Base-by-base conservation (phyloP, 2,797 vertebrate genomes). In the Pangasius sanitwongsei region DNA sequence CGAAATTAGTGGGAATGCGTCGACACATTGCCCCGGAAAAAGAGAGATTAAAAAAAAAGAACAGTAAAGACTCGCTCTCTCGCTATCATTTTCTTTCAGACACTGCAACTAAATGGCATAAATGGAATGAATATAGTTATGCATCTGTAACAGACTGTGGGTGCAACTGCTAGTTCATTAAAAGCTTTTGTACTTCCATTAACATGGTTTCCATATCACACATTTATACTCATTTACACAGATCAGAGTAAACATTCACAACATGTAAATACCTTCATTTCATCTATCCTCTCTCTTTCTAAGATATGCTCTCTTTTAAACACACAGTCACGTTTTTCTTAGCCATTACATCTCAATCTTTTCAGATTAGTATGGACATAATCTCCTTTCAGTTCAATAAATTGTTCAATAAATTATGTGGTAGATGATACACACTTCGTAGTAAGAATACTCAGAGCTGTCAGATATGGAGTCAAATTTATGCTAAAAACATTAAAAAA, bases 81-180 rank as follows among this genome's bases (percentile, higher is more conserved):
- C 89, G 83, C 57, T 50, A 48, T 87, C 31, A 70, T 78, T 83
- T 50, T 55, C 63, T 85, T 48, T 37, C 4, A 69, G 53, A 69
- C 31, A 48, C 23, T 28, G 81, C 23, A 61, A 44, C 31, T 15
- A 41, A 83, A 63, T 83, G 57, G 63, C 12, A 4, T 25, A 48
- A 78, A 69, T 16, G 20, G 6, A 65, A 55, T 77, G 44, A 84
- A 61, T 75, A 50, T 20, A n/a, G 70, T 44, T 55, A 41, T 74
- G 69, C 34, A 25, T 80, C 83, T 85, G 82, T 69, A 87, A 69
- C 4, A 67, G 13, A 37, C 77, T 57, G 48, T 48, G 65, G 15
- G 34, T 65, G 85, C 55, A 82, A 74, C 57, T 57, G 83, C 3
- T 44, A 6, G 69, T 75, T 86, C 23, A 67, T 53, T 88, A 65